Conservation (phyloP, 2,797 vertebrate species). For the Antrozous pallidus region DNA sequence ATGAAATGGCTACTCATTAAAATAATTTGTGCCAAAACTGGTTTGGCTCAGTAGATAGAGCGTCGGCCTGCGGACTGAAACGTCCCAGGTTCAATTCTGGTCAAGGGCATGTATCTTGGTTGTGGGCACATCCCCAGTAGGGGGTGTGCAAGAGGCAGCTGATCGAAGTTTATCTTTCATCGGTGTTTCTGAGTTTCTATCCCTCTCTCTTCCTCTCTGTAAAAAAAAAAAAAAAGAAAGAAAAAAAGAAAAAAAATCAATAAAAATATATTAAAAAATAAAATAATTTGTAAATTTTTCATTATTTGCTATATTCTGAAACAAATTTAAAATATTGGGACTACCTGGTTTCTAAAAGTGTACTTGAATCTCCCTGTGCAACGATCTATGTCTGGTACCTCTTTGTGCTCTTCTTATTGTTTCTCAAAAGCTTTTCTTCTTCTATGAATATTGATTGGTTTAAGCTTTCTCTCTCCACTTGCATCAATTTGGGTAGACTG, state of each 20-base stretch:
- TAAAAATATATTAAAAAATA: not conserved
- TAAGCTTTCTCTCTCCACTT: not conserved
- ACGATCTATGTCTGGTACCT: not conserved
- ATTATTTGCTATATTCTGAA: not conserved
- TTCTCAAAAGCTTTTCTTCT: not conserved
- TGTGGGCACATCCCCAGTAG: too few relatives aligned
- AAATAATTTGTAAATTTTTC: not conserved
- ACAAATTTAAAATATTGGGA: not conserved
- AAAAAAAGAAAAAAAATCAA: too few relatives aligned
- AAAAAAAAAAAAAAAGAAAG: too few relatives aligned
- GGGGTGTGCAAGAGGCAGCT: too few relatives aligned
- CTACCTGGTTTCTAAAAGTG: not conserved
- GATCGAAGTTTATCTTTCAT: too few relatives aligned
- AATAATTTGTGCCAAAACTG: not conserved
- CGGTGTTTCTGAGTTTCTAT: too few relatives aligned
- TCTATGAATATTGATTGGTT: not conserved
- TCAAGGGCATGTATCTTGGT: too few relatives aligned
- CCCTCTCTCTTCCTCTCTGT: too few relatives aligned
- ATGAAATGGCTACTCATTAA: not conserved
- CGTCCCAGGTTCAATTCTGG: too few relatives aligned
- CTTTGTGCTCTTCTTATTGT: not conserved
- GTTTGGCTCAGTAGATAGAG: too few relatives aligned
- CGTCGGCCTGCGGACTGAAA: too few relatives aligned
- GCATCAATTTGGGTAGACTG: not conserved
- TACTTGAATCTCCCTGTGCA: not conserved